Evolutionary conservation across 2,888 invertebrate genomes (phyloP), one percentile per base, ranked within the genome.

Genomic region (Lasioglossum marginatum): DNA sequence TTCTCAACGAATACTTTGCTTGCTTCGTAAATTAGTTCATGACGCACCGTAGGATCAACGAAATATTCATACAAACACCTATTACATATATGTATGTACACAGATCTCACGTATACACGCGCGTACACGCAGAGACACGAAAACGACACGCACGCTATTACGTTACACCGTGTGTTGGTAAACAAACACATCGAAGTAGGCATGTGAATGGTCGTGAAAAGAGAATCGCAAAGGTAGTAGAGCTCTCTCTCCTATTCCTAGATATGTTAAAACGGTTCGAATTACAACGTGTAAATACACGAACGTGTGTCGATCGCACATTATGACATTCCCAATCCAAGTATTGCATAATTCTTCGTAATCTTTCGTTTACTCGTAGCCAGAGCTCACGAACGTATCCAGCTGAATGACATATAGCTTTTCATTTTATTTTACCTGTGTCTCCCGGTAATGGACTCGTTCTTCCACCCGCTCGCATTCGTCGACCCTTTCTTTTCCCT

Each of bases 321-420:
- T 27, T 80, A 57, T 10, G 27, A 75, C 60, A 72, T 37, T 63
- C 14, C n/a, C 34, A 76, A 76, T 85, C 31, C 60, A 57, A 37
- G 27, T 70, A 68, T 87, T 86, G 81, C 82, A 85, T 87, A 87
- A 82, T 79, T 83, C 76, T 31, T 66, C 66, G 81, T 83, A 79
- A 86, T 79, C 68, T 82, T 73, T 63, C 31, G 76, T 43, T 78
- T 80, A 76, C 34, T 52, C 72, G 43, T 52, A 72, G 43, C 40
- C 40, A 71, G 63, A 40, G 31, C 72, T 78, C 75, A n/a, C 45
- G 71, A 75, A 63, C 77, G 66, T 82, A 77, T 66, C 70, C 63
- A 70, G 5, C 63, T 70, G 66, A 70, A 68, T 77, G 74, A 76
- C 60, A 71, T 68, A 60, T 60, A 70, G 43, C 77, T 27, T 14